Evolutionary conservation across 2,113 vertebrate species (phyloP).

Genomic region (Notothenia rossii): DNA sequence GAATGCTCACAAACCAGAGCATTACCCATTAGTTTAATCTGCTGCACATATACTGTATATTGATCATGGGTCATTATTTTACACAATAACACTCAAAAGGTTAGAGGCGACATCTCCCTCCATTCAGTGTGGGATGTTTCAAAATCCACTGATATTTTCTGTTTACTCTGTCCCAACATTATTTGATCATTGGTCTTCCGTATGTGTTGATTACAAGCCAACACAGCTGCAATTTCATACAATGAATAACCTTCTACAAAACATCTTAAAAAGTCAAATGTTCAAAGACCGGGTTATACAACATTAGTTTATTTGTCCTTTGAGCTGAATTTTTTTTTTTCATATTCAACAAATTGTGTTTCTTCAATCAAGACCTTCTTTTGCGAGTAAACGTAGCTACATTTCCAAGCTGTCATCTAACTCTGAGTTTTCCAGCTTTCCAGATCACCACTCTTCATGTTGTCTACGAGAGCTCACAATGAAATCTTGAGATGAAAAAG

Average conservation of each 20-base stretch:
- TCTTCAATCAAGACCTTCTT: background rate
- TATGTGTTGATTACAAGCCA: background rate
- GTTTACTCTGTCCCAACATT: no score
- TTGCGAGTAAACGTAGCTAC: background rate
- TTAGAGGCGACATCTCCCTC: no score
- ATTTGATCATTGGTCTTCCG: no score
- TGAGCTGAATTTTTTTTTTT: background rate
- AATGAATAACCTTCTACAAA: background rate
- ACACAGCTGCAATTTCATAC: background rate
- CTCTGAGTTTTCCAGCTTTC: background rate
- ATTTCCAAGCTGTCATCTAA: background rate
- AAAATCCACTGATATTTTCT: no score
- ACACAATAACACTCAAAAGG: background rate
- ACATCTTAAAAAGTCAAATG: no score
- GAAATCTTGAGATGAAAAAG: background rate
- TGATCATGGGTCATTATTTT: background rate
- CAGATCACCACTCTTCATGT: slow-evolving; percentile 1
- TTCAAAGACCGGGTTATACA: no score
- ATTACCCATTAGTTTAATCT: no score
- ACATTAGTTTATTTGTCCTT: no score
- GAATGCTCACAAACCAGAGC: no score
- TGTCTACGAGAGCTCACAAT: background rate
- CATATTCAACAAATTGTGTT: background rate
- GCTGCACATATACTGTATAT: no score
- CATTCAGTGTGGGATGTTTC: no score